phyloP scores from a whole-genome alignment of 2,888 invertebrate genomes.

The Thymelicus lineola region DNA sequence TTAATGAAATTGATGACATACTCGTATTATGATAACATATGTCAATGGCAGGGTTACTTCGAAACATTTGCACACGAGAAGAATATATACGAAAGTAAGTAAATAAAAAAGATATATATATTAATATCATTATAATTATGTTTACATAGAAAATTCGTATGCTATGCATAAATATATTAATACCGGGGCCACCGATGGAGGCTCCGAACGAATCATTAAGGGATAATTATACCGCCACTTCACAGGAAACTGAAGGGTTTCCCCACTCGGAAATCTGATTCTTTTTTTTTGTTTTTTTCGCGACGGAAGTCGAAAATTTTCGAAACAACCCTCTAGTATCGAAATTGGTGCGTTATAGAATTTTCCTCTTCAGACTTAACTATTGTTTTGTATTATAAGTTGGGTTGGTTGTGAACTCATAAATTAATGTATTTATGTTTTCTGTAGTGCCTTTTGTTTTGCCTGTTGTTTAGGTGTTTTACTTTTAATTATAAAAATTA shows the following conservation, averaged over 20 bases:
- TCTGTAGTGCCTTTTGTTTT: neutral
- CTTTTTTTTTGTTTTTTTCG: conserved; percentile 63
- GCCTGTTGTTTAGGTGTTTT: neutral
- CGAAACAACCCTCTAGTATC: conserved; percentile 55
- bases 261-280: conserved; percentile 77
- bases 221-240: conserved; percentile 81
- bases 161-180: conserved; percentile 73
- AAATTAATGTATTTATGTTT: conserved; percentile 24
- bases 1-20: too few relatives aligned
- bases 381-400: conserved; percentile 28
- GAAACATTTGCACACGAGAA: too few relatives aligned
- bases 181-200: conserved; percentile 71
- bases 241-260: conserved; percentile 70
- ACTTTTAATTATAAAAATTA: too few relatives aligned
- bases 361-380: conserved; percentile 29
- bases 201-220: conserved; percentile 77
- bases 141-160: conserved; percentile 38
- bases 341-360: conserved; percentile 41
- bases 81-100: too few relatives aligned
- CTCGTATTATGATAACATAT: too few relatives aligned
- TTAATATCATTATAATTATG: too few relatives aligned
- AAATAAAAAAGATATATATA: too few relatives aligned
- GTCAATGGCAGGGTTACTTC: too few relatives aligned
- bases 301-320: conserved; percentile 63
- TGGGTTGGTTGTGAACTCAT: conserved; percentile 22